phyloP scores from a whole-genome alignment of 2,113 vertebrate species.

The Pomatorhinus ruficollis region DNA sequence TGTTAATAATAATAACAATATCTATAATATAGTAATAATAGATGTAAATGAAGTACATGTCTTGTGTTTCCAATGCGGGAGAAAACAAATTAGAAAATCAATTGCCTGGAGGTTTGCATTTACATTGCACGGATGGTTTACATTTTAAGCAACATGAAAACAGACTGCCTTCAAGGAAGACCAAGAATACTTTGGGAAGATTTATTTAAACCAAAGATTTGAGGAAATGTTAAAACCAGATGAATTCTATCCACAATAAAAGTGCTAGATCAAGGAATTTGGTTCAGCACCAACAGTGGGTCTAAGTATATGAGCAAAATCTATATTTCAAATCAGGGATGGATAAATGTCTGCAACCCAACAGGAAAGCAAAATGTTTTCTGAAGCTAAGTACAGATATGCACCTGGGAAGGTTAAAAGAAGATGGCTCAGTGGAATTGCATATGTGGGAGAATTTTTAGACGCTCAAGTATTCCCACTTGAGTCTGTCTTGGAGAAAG shows the following conservation, averaged over 20 bases:
- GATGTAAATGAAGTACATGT: slow-evolving; percentile 63
- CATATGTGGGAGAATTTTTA: not conserved
- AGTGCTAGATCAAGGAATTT: not conserved
- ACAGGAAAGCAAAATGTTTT: not conserved
- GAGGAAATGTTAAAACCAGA: slow-evolving; percentile 28
- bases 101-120: slow-evolving; percentile 66
- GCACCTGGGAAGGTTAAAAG: not conserved
- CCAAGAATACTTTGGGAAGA: slow-evolving; percentile 30
- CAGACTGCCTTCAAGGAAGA: slow-evolving; percentile 45
- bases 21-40: slow-evolving; percentile 64
- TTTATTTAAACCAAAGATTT: slow-evolving; percentile 46
- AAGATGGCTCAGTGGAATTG: not conserved
- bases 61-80: slow-evolving; percentile 46
- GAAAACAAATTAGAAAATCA: slow-evolving; percentile 69
- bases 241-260: not conserved
- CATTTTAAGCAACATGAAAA: slow-evolving; percentile 65
- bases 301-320: not conserved
- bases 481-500: not conserved
- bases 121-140: slow-evolving; percentile 66
- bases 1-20: slow-evolving; percentile 68
- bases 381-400: not conserved
- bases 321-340: not conserved
- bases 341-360: not conserved
- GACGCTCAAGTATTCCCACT: not conserved
- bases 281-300: not conserved